Conservation (phyloP, 1,140 invertebrate genomes). For the Vollenhovia emeryi region DNA sequence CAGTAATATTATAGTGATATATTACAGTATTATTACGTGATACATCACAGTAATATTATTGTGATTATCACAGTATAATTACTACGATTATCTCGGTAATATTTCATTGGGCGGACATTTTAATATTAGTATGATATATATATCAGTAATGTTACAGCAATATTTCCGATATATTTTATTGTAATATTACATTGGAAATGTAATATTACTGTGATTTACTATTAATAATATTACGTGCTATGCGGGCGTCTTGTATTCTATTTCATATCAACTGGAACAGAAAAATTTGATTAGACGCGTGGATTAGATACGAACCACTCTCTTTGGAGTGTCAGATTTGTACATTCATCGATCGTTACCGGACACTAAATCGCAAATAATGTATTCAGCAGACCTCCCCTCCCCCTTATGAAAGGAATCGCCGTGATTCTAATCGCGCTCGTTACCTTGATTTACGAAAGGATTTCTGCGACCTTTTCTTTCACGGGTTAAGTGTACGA, state of each 20-base stretch:
- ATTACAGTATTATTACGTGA: too few relatives aligned
- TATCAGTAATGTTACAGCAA: too few relatives aligned
- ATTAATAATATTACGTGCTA: too few relatives aligned
- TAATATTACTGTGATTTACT: too few relatives aligned
- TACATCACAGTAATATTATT: too few relatives aligned
- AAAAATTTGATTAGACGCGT: background rate
- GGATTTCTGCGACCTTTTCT: slow-evolving; percentile 40
- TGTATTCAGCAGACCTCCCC: slow-evolving; percentile 11
- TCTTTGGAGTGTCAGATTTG: slow-evolving; percentile 17
- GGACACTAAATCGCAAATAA: slow-evolving; percentile 20
- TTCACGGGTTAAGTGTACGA: background rate
- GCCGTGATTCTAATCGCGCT: slow-evolving; percentile 49
- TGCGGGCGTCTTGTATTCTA: background rate
- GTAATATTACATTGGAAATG: too few relatives aligned
- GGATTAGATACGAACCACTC: background rate
- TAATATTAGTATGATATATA: too few relatives aligned
- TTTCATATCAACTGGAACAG: background rate
- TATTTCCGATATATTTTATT: too few relatives aligned
- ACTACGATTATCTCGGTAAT: too few relatives aligned
- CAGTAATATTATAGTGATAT: too few relatives aligned
- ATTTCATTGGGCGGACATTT: too few relatives aligned
- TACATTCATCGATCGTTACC: slow-evolving; percentile 10
- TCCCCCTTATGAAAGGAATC: slow-evolving; percentile 43
- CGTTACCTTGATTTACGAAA: slow-evolving; percentile 56
- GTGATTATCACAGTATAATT: too few relatives aligned